A percentile compares a stretch with the other conserved stretches of the same genome.
Evolutionary conservation across 2,113 vertebrate genomes (phyloP).

Genomic region (Hassar affinis): DNA sequence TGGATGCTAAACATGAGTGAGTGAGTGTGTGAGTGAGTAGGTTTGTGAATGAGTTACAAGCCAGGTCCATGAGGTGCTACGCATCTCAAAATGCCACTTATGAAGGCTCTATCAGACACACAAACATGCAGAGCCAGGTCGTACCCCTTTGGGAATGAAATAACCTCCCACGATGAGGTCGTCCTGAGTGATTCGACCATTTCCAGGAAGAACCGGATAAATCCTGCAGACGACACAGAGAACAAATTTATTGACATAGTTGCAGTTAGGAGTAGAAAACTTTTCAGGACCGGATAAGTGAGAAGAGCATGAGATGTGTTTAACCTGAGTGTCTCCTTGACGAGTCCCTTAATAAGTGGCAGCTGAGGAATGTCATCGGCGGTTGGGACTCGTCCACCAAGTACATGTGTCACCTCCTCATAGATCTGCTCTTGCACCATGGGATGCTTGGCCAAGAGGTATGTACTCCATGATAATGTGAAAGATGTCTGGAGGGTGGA

Average conservation of each 20-base stretch:
- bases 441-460: constrained; percentile 83
- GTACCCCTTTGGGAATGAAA: constrained; percentile 91
- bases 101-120: neutral
- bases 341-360: constrained; percentile 83
- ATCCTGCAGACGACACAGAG: constrained; percentile 73
- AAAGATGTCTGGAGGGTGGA: constrained; percentile 81
- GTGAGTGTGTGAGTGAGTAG: too few species aligned
- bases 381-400: constrained; percentile 72
- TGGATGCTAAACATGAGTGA: too few species aligned
- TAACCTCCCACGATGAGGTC: constrained; percentile 87
- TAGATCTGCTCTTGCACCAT: constrained; percentile 78
- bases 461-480: constrained; percentile 84
- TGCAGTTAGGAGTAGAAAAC: neutral
- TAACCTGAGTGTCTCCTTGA: constrained; percentile 91
- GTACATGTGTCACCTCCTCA: constrained; percentile 71
- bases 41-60: too few species aligned
- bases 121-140: constrained; percentile 40
- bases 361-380: constrained; percentile 76
- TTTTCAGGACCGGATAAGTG: neutral
- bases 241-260: neutral
- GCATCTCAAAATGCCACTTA: neutral
- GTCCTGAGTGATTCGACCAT: constrained; percentile 86
- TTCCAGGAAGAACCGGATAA: constrained; percentile 90
- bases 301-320: neutral
- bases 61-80: too few species aligned